Base-by-base conservation (phyloP, 2,113 vertebrate genomes). In the Microcebus lehilahytsara region DNA sequence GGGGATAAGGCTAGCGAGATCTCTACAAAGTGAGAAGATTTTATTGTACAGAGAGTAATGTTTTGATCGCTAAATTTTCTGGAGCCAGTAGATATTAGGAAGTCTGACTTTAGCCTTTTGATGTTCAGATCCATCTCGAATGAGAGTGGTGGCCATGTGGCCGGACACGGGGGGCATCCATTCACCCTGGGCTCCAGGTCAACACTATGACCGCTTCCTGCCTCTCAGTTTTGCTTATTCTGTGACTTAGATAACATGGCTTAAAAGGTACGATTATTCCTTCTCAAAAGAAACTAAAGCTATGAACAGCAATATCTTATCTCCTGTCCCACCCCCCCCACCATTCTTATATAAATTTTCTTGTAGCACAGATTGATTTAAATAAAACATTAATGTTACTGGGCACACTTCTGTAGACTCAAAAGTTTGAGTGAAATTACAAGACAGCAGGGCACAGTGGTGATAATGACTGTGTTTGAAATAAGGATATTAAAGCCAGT, bases 61-160 rank as follows among this genome's bases (percentile, higher is more conserved):
- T 96, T 96, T 71, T 37, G 80, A 91, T 37, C 46, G 37, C 1
- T 30, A 3, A 27, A 16, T 95, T 85, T 91, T 96, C 88, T 85
- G 89, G 91, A 80, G 77, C 93, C 81, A 16, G 80, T 60, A 85
- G 96, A 75, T 62, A 86, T 30, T 66, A 46, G 72, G 80, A 95
- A 94, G 49, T 85, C 91, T 34, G 90, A 53, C n/a, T 77, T 69
- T 69, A 86, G 83, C 89, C 90, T 85, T 95, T 56, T 72, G 95
- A 85, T 22, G 1, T 89, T 89, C 81, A 81, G 89, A 96, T 94
- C 51, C 17, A n/a, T 96, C 75, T 92, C 6, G 1, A 37, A 58
- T 23, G 80, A 4, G 46, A 77, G 78, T 53, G 42, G 78, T 53
- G 42, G 51, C 94, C 78, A 49, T 9, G 66, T 83, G 72, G 9